A percentile compares a stretch with the other conserved stretches of the same genome.
phyloP scores from a whole-genome alignment of 1,140 invertebrate species.

The Bombus impatiens region DNA sequence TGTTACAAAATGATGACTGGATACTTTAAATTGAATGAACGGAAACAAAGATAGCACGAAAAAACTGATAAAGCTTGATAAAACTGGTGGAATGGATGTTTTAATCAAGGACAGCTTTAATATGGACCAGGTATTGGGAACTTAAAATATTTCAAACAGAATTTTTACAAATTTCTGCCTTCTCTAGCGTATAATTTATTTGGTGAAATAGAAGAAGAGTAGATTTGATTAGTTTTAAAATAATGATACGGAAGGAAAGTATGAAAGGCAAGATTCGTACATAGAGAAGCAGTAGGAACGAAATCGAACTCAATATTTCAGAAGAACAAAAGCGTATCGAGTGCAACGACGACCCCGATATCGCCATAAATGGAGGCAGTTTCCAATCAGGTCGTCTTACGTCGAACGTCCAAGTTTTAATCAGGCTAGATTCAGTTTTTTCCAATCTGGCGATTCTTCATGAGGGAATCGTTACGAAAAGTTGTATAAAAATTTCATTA shows the following conservation, averaged over 20 bases:
- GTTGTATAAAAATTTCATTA: not conserved
- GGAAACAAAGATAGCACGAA: no score
- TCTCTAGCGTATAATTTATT: not conserved
- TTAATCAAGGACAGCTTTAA: no score
- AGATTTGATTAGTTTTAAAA: not conserved
- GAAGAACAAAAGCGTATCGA: constrained; percentile 16
- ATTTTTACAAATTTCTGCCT: not conserved
- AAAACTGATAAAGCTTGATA: no score
- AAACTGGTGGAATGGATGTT: no score
- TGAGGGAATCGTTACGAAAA: not conserved
- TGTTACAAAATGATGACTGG: no score
- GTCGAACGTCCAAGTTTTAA: constrained; percentile 8
- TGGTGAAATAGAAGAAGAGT: no score
- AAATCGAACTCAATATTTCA: constrained; percentile 13
- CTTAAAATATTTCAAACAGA: no score
- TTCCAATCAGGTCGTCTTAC: constrained; percentile 18
- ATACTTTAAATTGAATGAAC: no score
- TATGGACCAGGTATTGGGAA: no score
- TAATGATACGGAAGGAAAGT: not conserved
- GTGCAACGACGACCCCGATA: constrained; percentile 6
- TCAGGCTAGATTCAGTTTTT: not conserved
- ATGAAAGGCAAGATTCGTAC: not conserved
- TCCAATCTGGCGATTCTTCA: not conserved
- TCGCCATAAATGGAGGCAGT: not conserved
- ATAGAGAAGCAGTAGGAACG: not conserved